Evolutionary conservation across 2,113 vertebrate genomes (phyloP).

Genomic region (Hyaena hyaena): DNA sequence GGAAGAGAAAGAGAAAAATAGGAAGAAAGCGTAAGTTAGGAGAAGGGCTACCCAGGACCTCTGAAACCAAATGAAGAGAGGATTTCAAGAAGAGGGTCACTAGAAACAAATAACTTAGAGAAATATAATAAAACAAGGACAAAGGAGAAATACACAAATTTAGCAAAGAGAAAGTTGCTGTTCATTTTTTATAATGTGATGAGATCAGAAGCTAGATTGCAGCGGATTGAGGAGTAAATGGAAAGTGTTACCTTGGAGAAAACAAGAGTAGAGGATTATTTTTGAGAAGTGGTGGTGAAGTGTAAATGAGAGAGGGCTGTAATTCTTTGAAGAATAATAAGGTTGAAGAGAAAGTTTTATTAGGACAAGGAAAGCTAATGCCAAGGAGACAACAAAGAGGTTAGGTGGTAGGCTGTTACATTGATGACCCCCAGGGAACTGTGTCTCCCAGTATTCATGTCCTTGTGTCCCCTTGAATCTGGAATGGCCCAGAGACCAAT

Average conservation of each 20-base stretch:
- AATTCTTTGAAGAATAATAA: background rate
- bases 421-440: background rate
- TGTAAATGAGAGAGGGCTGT: background rate
- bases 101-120: slow-evolving; percentile 36
- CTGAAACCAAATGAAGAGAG: background rate
- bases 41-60: background rate
- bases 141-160: background rate
- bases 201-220: background rate
- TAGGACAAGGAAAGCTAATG: background rate
- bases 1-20: background rate
- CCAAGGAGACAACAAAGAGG: background rate
- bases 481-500: background rate
- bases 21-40: background rate
- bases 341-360: background rate
- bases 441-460: background rate
- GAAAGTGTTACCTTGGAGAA: background rate
- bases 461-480: background rate
- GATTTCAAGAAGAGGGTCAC: slow-evolving; percentile 18
- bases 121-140: background rate
- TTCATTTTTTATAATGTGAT: background rate
- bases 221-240: background rate
- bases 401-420: background rate
- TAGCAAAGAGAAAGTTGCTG: background rate
- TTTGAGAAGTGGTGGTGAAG: background rate
- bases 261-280: background rate